Conservation (phyloP, 2,113 vertebrate species). For the Urocynchramus pylzowi region DNA sequence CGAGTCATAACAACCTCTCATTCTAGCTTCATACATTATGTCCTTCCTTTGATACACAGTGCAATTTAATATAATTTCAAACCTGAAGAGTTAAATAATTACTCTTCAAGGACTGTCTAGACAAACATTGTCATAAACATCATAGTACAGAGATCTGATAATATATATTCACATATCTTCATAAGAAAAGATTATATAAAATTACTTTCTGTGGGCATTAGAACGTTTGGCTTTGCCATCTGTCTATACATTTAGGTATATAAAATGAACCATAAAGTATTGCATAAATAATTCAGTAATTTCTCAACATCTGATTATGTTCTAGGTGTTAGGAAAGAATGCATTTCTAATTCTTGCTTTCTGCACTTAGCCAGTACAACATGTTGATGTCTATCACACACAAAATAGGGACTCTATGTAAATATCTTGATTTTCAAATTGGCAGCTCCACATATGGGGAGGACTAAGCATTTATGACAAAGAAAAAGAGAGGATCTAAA, state of each 20-base stretch:
- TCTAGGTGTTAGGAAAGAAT: background rate
- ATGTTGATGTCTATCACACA: background rate
- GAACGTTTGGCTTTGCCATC: background rate
- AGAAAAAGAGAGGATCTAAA: background rate
- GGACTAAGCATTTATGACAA: background rate
- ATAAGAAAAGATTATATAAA: background rate
- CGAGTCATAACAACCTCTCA: background rate
- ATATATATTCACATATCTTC: background rate
- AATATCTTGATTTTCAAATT: background rate
- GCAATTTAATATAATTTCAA: constrained; percentile 22
- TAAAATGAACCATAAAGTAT: background rate
- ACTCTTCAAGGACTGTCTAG: constrained; percentile 30
- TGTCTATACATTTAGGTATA: background rate
- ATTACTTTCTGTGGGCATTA: background rate
- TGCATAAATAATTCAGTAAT: background rate
- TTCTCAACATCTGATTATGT: background rate
- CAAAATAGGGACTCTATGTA: background rate
- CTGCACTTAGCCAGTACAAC: background rate
- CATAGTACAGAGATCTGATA: background rate
- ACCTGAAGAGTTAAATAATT: background rate
- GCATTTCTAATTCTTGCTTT: background rate
- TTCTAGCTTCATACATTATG: background rate
- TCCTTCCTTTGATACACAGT: background rate
- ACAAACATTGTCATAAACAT: constrained; percentile 2
- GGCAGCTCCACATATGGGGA: background rate